Percentiles rank a stretch among this genome's conserved stretches.
Evolutionary conservation across 2,113 vertebrate genomes (phyloP).

Genomic region (Nicator chloris): DNA sequence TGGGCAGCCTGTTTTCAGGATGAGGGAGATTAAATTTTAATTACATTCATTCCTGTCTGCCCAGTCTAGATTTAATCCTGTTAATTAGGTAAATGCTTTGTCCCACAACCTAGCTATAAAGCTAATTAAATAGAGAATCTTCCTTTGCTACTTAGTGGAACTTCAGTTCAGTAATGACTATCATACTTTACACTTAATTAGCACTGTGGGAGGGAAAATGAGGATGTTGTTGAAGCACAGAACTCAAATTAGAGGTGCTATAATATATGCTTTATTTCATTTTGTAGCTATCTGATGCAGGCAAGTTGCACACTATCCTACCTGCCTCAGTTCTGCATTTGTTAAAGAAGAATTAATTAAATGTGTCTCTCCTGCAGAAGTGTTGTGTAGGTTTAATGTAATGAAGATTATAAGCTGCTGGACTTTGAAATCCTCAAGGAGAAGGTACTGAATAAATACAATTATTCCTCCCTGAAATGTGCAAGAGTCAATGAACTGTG

Average conservation of each 20-base stretch:
- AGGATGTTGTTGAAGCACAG: constrained; percentile 3
- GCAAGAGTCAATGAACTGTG: background rate
- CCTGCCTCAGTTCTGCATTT: background rate
- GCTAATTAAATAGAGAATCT: constrained; percentile 39
- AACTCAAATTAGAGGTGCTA: background rate
- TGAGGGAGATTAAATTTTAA: constrained; percentile 51
- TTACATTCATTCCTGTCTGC: constrained; percentile 43
- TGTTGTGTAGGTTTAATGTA: background rate
- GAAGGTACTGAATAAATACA: background rate
- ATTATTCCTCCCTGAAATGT: background rate
- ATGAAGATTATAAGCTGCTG: background rate
- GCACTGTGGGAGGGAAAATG: constrained; percentile 10
- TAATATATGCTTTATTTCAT: background rate
- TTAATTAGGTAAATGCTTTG: constrained; percentile 47
- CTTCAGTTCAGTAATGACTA: constrained; percentile 28
- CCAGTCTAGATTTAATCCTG: constrained; percentile 25
- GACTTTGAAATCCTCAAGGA: background rate
- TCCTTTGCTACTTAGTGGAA: constrained; percentile 21
- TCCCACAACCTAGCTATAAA: constrained; percentile 7
- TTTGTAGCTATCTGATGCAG: background rate
- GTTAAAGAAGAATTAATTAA: background rate
- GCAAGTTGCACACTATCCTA: background rate
- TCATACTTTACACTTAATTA: constrained; percentile 44
- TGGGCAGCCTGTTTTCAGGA: constrained; percentile 24
- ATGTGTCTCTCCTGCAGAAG: background rate